These are phyloP conservation scores for Ypsolopha sequella DNA, from an alignment of 2,888 invertebrate genomes.

Conservation along the genomic window DNA sequence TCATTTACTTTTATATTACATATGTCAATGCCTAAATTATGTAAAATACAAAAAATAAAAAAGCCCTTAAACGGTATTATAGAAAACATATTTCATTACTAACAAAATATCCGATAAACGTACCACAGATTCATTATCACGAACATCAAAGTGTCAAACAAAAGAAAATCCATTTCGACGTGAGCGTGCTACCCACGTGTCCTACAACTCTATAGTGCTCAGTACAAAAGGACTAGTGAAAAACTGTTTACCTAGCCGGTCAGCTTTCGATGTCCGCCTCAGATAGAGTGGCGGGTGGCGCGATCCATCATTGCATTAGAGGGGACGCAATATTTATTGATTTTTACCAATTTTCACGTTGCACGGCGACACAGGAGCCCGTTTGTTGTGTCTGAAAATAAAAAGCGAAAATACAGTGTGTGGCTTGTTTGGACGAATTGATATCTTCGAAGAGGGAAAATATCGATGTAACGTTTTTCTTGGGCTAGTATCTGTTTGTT, in stretches of 20 bases:
- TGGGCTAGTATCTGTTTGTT: not conserved
- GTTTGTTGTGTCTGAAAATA: slow-evolving; percentile 3
- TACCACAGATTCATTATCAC: not conserved
- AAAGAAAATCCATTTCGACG: slow-evolving; percentile 1
- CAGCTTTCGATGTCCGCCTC: slow-evolving; percentile 35
- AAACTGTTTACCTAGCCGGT: slow-evolving; percentile 19
- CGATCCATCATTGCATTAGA: slow-evolving; percentile 60
- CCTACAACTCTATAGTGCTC: not conserved
- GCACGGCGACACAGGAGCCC: not conserved
- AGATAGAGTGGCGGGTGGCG: slow-evolving; percentile 34
- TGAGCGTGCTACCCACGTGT: not conserved
- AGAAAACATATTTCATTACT: too few relatives aligned
- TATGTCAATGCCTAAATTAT: too few relatives aligned
- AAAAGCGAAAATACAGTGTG: not conserved
- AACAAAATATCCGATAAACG: not conserved
- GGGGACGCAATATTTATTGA: slow-evolving; percentile 51
- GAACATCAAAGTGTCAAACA: not conserved
- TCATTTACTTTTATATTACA: too few relatives aligned
- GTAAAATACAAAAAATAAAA: too few relatives aligned
- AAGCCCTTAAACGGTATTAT: too few relatives aligned
- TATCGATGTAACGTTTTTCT: not conserved
- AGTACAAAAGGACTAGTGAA: slow-evolving; percentile 21
- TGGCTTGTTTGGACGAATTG: not conserved
- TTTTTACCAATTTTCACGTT: slow-evolving; percentile 38
- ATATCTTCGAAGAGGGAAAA: not conserved